phyloP scores from a whole-genome alignment of 1,140 invertebrate species.

The Potamilus streckersoni region DNA sequence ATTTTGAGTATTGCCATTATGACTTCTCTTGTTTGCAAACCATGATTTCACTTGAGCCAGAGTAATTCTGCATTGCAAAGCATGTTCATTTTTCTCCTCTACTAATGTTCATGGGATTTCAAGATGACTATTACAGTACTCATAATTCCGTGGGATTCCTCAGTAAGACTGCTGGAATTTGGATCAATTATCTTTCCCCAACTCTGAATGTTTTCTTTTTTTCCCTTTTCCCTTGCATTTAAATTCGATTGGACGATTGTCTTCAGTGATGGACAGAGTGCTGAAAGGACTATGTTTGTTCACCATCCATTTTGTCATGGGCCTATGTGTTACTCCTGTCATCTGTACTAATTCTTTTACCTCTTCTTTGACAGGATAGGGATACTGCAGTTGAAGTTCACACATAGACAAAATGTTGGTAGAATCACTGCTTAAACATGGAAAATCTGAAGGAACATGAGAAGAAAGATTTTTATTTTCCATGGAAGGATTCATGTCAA shows the following conservation, averaged over 20 bases:
- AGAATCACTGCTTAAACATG: conserved; percentile 23
- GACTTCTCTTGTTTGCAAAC: conserved; percentile 64
- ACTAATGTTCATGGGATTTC: conserved; percentile 59
- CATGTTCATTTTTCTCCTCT: conserved; percentile 51
- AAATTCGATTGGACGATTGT: conserved; percentile 56
- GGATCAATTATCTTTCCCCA: conserved; percentile 26
- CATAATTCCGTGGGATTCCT: conserved; percentile 46
- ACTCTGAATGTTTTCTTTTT: conserved; percentile 14
- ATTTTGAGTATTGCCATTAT: conserved; percentile 50
- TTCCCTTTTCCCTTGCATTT: conserved; percentile 44
- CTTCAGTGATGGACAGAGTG: conserved; percentile 56
- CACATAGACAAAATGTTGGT: conserved; percentile 45
- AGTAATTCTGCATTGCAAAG: conserved; percentile 47
- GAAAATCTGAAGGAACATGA: too few relatives aligned
- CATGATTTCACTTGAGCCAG: conserved; percentile 59
- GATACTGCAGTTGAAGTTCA: conserved; percentile 56
- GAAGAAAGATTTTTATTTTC: too few relatives aligned
- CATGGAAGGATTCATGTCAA: too few relatives aligned
- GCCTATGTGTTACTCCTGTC: conserved; percentile 40
- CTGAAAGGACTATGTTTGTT: conserved; percentile 60
- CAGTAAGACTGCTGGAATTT: conserved; percentile 42
- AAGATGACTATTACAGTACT: conserved; percentile 44
- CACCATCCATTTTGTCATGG: conserved; percentile 62
- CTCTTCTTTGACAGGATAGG: conserved; percentile 51
- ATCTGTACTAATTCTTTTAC: conserved; percentile 36